Evolutionary conservation across 2,797 vertebrate species (phyloP).

Genomic region (Otolemur crassicaudatus): DNA sequence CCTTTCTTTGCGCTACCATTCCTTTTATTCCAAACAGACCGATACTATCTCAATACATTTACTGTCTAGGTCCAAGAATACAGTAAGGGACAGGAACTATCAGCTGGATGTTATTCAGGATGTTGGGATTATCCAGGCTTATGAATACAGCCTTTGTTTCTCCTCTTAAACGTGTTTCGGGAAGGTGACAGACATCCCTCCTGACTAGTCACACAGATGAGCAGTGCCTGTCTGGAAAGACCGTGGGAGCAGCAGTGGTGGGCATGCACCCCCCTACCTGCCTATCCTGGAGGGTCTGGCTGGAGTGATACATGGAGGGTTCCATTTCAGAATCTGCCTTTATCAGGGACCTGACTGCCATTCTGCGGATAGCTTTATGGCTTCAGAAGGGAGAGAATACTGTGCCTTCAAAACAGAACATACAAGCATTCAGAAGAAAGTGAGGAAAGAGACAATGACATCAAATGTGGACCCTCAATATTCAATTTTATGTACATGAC

Average conservation of each 20-base stretch:
- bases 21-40: not conserved
- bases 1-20: not conserved
- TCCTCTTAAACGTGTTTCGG: not conserved
- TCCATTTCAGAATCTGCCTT: not conserved
- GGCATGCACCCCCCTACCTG: not conserved
- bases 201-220: not conserved
- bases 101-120: not conserved
- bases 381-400: not conserved
- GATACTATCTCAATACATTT: not conserved
- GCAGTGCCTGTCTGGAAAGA: not conserved
- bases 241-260: not conserved
- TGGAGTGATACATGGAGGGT: rapidly evolving
- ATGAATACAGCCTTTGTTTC: not conserved
- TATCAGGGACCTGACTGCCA: not conserved
- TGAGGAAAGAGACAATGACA: not conserved
- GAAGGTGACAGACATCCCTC: not conserved
- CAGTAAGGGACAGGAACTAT: not conserved
- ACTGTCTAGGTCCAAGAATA: not conserved
- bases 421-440: not conserved
- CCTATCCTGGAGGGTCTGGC: too few species aligned
- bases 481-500: not conserved
- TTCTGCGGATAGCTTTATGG: not conserved
- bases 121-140: not conserved
- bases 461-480: not conserved
- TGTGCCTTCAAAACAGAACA: not conserved